phyloP scores from a whole-genome alignment of 2,888 invertebrate species.

The Brenthis hecate region DNA sequence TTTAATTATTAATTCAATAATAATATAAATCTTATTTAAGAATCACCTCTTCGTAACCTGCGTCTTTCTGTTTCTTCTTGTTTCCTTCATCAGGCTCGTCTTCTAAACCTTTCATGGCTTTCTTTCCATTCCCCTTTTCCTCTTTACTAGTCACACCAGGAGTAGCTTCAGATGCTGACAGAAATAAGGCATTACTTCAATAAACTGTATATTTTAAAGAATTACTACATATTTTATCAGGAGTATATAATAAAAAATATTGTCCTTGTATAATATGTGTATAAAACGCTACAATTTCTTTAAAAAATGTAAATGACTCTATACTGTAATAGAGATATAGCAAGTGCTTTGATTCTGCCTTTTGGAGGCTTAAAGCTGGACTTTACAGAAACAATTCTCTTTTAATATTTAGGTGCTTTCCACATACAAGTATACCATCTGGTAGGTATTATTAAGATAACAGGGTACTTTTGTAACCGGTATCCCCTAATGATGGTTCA shows the following conservation, averaged over 20 bases:
- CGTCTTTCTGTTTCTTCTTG: conserved; percentile 69
- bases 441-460: too few relatives aligned
- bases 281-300: too few relatives aligned
- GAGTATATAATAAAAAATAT: neutral
- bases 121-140: conserved; percentile 54
- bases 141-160: conserved; percentile 40
- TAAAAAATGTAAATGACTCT: too few relatives aligned
- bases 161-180: conserved; percentile 30
- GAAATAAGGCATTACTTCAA: neutral
- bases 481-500: too few relatives aligned
- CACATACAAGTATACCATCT: too few relatives aligned
- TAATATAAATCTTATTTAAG: neutral
- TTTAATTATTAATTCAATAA: too few relatives aligned
- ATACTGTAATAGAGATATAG: too few relatives aligned
- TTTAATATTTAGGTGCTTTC: too few relatives aligned
- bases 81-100: conserved; percentile 55
- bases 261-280: neutral
- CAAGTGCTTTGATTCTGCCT: too few relatives aligned
- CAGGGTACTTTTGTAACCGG: too few relatives aligned
- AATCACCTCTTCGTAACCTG: conserved; percentile 66
- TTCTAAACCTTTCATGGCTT: conserved; percentile 52
- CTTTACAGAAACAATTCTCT: too few relatives aligned
- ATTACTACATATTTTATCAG: neutral
- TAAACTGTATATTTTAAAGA: neutral
- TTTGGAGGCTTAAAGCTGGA: too few relatives aligned